A percentile compares a stretch with the other conserved stretches of the same genome.
Evolutionary conservation across 1,140 invertebrate genomes (phyloP).

Genomic region (Scylla paramamosain): DNA sequence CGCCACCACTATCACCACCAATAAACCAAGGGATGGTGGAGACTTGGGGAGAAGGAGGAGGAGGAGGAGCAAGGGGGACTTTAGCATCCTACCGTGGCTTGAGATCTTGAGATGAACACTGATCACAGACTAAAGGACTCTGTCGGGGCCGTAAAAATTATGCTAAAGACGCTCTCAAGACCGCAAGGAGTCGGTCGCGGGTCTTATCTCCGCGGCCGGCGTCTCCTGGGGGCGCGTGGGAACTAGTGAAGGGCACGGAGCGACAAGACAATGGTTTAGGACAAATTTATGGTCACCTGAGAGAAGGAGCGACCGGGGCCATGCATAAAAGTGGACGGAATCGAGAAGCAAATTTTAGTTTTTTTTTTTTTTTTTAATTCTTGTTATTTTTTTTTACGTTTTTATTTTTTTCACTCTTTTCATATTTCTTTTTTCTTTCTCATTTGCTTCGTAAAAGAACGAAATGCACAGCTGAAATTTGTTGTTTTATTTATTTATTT

Average conservation of each 20-base stretch:
- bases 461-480: too few relatives aligned
- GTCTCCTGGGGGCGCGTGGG: background rate
- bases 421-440: too few relatives aligned
- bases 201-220: background rate
- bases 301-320: background rate
- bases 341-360: background rate
- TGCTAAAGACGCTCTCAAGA: background rate
- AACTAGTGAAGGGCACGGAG: constrained; percentile 6
- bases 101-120: background rate
- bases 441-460: too few relatives aligned
- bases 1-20: background rate
- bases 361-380: background rate
- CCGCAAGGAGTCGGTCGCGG: background rate
- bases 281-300: background rate
- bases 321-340: background rate
- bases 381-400: too few relatives aligned
- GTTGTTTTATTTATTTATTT: too few relatives aligned
- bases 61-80: background rate
- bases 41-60: background rate
- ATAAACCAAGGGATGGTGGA: background rate
- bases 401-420: background rate
- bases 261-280: constrained; percentile 18
- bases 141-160: background rate
- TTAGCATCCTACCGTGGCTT: background rate
- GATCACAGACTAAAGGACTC: background rate